These are phyloP conservation scores for Takifugu bimaculatus DNA, from an alignment of 2,113 vertebrate genomes.

Conservation along the genomic window DNA sequence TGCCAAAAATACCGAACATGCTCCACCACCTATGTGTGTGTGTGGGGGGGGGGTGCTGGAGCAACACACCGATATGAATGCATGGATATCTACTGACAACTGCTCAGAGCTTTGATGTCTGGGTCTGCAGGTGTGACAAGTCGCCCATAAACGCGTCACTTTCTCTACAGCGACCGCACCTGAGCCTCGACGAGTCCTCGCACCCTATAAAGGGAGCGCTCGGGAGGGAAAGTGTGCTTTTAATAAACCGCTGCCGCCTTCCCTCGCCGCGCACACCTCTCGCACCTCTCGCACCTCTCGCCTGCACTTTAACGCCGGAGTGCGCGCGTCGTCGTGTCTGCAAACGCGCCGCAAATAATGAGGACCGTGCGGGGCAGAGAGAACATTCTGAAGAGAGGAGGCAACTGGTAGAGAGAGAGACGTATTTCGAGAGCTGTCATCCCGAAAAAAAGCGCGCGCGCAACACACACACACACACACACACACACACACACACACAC, in stretches of 20 bases:
- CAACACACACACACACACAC: conserved; percentile 1
- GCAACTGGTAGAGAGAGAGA: background rate
- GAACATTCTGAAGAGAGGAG: background rate
- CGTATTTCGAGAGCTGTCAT: conserved; percentile 51
- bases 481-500: background rate
- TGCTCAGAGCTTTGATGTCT: too few relatives aligned
- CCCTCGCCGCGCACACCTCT: background rate
- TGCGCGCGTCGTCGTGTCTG: background rate
- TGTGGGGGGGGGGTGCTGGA: too few relatives aligned
- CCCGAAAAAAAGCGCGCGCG: conserved; percentile 25
- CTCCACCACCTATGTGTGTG: too few relatives aligned
- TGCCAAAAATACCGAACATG: background rate
- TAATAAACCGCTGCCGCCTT: background rate
- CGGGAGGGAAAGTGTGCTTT: background rate
- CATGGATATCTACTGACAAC: too few relatives aligned
- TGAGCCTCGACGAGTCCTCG: too few relatives aligned
- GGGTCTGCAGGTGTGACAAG: too few relatives aligned
- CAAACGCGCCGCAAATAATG: too few relatives aligned
- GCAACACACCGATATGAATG: too few relatives aligned
- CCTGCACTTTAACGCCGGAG: too few relatives aligned
- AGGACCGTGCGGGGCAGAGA: background rate
- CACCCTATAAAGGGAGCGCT: background rate
- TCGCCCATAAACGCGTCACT: too few relatives aligned
- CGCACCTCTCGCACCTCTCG: background rate
- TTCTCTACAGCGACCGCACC: too few relatives aligned